Percentiles rank a stretch among this genome's conserved stretches.
Conservation (phyloP, 2,888 invertebrate genomes). For the Oligia strigilis region DNA sequence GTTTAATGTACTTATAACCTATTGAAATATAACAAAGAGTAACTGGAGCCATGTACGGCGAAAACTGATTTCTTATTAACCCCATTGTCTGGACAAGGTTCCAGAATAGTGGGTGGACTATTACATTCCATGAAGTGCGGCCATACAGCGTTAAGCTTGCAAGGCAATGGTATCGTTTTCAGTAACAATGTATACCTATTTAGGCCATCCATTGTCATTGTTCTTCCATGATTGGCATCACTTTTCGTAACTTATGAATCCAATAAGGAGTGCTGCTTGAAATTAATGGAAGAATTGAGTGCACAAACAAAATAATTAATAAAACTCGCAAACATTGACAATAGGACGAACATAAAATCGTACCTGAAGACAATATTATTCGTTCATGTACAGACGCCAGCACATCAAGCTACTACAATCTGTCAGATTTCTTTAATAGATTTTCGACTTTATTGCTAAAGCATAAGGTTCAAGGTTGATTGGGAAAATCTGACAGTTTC, state of each 20-base stretch:
- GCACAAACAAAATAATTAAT: constrained; percentile 24
- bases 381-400: neutral
- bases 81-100: constrained; percentile 67
- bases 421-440: too few relatives aligned
- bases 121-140: constrained; percentile 75
- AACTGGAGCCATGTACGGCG: constrained; percentile 65
- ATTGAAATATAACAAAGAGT: constrained; percentile 66
- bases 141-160: constrained; percentile 72
- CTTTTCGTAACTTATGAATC: constrained; percentile 75
- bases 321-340: constrained; percentile 25
- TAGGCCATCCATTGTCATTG: constrained; percentile 83
- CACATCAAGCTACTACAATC: too few relatives aligned
- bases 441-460: too few relatives aligned
- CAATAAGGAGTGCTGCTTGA: constrained; percentile 49
- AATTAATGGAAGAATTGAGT: constrained; percentile 54
- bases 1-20: constrained; percentile 47
- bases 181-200: constrained; percentile 72
- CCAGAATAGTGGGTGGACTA: constrained; percentile 63
- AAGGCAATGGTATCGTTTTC: constrained; percentile 79
- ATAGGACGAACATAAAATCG: constrained; percentile 3
- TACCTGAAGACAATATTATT: neutral
- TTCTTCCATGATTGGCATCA: constrained; percentile 76
- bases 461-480: too few relatives aligned
- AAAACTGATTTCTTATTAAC: constrained; percentile 66
- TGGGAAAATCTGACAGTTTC: too few relatives aligned